These are phyloP conservation scores for Trachelus iudaicus DNA, from an alignment of 2,888 invertebrate species.

Conservation along the genomic window DNA sequence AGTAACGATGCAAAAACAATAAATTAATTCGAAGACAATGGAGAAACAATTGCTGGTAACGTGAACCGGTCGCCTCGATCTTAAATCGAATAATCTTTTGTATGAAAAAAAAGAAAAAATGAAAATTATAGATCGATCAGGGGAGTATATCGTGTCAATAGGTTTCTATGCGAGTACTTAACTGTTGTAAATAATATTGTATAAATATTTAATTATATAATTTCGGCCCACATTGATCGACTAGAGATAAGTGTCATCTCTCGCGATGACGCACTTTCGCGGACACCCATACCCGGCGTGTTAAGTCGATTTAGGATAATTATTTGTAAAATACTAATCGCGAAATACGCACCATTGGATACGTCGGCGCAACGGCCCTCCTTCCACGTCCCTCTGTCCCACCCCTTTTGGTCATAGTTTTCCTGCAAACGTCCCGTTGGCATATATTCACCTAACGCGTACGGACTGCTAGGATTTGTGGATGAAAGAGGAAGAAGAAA, in stretches of 20 bases:
- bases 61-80: conserved; percentile 17
- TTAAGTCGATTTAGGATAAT: neutral
- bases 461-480: neutral
- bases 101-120: conserved; percentile 28
- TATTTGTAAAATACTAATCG: neutral
- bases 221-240: neutral
- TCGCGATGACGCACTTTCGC: neutral
- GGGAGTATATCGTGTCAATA: conserved; percentile 37
- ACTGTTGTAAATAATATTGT: conserved; percentile 53
- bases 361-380: neutral
- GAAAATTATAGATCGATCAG: conserved; percentile 26
- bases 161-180: conserved; percentile 38
- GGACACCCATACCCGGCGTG: neutral
- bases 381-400: neutral
- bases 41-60: neutral
- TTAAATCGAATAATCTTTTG: conserved; percentile 42
- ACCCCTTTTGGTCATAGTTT: neutral
- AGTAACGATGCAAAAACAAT: neutral
- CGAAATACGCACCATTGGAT: neutral
- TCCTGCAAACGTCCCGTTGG: neutral
- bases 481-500: neutral
- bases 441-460: neutral
- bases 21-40: neutral
- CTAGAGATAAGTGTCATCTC: neutral
- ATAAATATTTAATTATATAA: conserved; percentile 27